Evolutionary conservation across 2,113 vertebrate species (phyloP).

Genomic region (Toxostoma redivivum): DNA sequence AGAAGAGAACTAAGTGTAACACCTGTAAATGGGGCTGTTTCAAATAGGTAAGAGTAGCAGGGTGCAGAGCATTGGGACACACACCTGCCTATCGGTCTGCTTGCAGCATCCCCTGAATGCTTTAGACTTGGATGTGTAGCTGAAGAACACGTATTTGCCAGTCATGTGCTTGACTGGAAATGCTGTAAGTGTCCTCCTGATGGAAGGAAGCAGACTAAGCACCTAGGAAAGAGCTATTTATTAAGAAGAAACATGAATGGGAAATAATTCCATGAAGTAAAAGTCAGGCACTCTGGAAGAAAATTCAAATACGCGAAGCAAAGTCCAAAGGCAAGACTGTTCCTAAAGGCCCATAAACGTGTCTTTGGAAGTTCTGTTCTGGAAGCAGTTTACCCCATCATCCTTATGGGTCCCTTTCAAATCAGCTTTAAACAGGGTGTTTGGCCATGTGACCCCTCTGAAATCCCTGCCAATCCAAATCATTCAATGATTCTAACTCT

Average conservation of each 20-base stretch:
- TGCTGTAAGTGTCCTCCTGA: neutral
- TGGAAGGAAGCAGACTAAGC: neutral
- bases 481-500: neutral
- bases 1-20: neutral
- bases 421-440: neutral
- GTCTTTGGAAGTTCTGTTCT: neutral
- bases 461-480: neutral
- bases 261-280: neutral
- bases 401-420: neutral
- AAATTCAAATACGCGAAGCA: neutral
- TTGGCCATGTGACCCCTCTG: neutral
- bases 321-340: neutral
- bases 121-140: neutral
- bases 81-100: neutral
- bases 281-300: neutral
- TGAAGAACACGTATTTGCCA: neutral
- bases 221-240: neutral
- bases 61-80: neutral
- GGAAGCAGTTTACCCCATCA: neutral
- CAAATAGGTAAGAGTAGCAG: neutral
- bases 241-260: neutral
- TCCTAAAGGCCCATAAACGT: neutral
- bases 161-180: neutral
- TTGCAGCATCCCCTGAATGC: neutral
- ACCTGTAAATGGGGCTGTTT: neutral